Evolutionary conservation across 2,797 vertebrate species (phyloP).

Genomic region (Labroides dimidiatus): DNA sequence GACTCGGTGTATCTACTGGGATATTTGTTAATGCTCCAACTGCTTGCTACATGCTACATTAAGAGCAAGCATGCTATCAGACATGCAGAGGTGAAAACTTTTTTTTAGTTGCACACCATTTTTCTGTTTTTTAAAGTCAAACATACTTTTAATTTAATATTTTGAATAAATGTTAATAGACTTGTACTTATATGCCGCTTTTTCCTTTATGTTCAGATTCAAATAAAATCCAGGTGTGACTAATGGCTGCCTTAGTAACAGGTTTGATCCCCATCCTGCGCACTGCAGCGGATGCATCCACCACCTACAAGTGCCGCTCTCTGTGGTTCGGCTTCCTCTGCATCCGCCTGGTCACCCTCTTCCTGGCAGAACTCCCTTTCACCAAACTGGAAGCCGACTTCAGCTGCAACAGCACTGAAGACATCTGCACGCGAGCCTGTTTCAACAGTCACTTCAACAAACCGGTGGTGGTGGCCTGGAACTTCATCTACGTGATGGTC

Average conservation of each 20-base stretch:
- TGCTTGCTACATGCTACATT: no score
- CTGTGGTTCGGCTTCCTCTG: conserved; percentile 73
- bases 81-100: no score
- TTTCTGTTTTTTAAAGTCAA: no score
- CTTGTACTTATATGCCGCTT: no score
- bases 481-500: conserved; percentile 66
- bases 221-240: conserved; percentile 1
- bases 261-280: conserved; percentile 76
- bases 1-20: not conserved
- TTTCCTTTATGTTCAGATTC: not conserved
- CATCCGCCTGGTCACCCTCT: conserved; percentile 62
- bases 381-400: conserved; percentile 60
- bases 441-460: conserved; percentile 64
- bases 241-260: conserved; percentile 67
- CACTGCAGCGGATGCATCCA: conserved; percentile 68
- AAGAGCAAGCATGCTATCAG: no score
- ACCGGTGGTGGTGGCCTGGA: conserved; percentile 64
- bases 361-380: conserved; percentile 71
- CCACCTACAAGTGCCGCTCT: conserved; percentile 66
- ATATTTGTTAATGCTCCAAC: conserved; percentile 8
- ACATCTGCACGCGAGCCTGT: conserved; percentile 50
- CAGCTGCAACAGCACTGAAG: conserved; percentile 36
- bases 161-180: no score
- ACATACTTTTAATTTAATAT: no score
- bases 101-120: no score